phyloP scores from a whole-genome alignment of 2,888 invertebrate genomes.

The Apamea monoglypha region DNA sequence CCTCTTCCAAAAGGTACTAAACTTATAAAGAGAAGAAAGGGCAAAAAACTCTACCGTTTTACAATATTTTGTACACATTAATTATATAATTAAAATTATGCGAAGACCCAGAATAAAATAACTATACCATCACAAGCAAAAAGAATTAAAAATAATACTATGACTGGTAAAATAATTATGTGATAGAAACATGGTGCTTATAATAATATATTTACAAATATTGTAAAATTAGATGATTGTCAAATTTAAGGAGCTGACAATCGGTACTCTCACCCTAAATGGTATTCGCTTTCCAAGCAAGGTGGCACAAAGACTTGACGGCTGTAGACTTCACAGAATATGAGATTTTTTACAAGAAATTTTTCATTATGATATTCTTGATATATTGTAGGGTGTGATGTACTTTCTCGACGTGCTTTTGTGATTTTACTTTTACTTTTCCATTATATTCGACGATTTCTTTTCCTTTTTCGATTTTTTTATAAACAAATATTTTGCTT shows the following conservation, averaged over 20 bases:
- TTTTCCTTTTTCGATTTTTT: not conserved
- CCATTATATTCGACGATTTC: rapidly evolving
- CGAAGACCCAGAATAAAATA: too few relatives aligned
- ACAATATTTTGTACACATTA: too few relatives aligned
- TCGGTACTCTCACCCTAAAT: constrained; percentile 25
- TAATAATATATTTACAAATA: not conserved
- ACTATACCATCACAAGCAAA: not conserved
- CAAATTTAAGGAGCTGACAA: not conserved
- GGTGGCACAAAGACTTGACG: constrained; percentile 43
- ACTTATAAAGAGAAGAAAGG: too few relatives aligned
- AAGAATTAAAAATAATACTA: not conserved
- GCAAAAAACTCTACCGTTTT: too few relatives aligned
- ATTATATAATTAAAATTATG: too few relatives aligned
- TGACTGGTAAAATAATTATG: not conserved
- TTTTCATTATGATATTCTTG: constrained; percentile 31
- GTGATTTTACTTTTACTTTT: not conserved
- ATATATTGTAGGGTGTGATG: constrained; percentile 22
- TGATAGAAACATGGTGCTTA: not conserved
- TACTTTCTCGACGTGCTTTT: constrained; percentile 12
- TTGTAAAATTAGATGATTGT: not conserved
- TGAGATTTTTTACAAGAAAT: constrained; percentile 44
- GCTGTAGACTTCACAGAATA: constrained; percentile 38
- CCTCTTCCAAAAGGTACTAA: too few relatives aligned
- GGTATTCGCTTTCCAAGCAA: constrained; percentile 26
- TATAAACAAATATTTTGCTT: not conserved